Evolutionary conservation across 1,140 invertebrate genomes (phyloP), one percentile per base, ranked within the genome.

Genomic region (Trichomalopsis sarcophagae): DNA sequence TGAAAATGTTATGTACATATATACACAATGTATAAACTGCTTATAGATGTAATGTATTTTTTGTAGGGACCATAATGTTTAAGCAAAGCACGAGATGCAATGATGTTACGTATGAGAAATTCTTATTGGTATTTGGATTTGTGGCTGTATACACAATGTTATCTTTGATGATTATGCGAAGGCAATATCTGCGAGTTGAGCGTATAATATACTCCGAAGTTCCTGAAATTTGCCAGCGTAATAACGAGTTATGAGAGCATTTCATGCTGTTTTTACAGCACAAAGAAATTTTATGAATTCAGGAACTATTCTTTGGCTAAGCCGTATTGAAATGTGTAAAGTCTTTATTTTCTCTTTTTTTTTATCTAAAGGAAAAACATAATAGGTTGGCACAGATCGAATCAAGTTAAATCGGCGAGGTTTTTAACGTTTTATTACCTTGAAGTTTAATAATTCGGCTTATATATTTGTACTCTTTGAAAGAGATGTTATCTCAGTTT

Each of bases 21-120:
- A 88, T 87, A 90, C 85, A 50, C 86, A 87, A 88, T 82, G 87
- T 86, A 86, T 89, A 90, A 91, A 86, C 85, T 88, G 90, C 91
- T 91, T 92, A 90, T 91, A 91, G 90, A 91, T 89, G 87, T 92
- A 91, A 89, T 89, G 90, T 91, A 91, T 92, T 91, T 92, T 92
- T 91, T 91, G 88, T 92, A 92, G 90, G 90, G 90, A 91, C 90
- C 91, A 91, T 91, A 91, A 88, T 87, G 14, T 82, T 74, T 62
- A 81, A 74, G 69, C 17, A 47, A 82, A 55, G 66, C 17, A 74
- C 30, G 11, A 36, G 23, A 74, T 21, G 23, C 21, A 44, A 74
- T 82, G 44, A 50, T 27, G 17, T 47, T 33, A 55, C 5, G 5
- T 23, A 14, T 71, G 14, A 71, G 68, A 69, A 50, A 50, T 27